Percentiles rank a stretch among this genome's conserved stretches.
phyloP scores from a whole-genome alignment of 2,888 invertebrate species.

The Amblyjoppa fuscipennis region DNA sequence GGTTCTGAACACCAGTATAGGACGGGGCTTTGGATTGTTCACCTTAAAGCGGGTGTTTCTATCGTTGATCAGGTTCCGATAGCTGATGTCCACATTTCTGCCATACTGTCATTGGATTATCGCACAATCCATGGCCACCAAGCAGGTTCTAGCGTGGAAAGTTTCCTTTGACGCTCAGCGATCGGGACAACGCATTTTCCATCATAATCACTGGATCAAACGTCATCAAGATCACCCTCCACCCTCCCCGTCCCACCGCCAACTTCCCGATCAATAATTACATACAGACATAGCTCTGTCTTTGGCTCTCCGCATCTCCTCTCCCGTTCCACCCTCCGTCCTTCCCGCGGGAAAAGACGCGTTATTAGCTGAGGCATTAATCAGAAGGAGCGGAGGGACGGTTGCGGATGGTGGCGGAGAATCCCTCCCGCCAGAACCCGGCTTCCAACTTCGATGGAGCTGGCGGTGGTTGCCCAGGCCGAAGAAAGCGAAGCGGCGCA shows the following conservation, averaged over 20 bases:
- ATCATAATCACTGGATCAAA: conserved; percentile 1
- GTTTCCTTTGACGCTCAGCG: background rate
- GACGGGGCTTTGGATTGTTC: too few species aligned
- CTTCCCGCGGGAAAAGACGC: conserved; percentile 80
- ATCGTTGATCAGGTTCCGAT: too few species aligned
- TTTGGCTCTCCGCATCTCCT: conserved; percentile 35
- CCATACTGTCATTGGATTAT: conserved; percentile 1
- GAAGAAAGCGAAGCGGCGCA: conserved; percentile 1
- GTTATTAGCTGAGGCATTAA: conserved; percentile 85
- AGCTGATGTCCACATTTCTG: too few species aligned
- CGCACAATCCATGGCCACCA: too few species aligned
- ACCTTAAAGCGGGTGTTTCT: too few species aligned
- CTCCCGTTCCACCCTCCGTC: conserved; percentile 67
- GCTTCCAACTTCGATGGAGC: conserved; percentile 31
- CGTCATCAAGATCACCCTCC: background rate
- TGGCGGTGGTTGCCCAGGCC: conserved; percentile 10
- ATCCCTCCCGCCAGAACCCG: conserved; percentile 29
- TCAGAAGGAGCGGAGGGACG: conserved; percentile 72
- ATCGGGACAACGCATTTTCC: background rate
- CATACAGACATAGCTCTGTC: background rate
- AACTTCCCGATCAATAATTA: conserved; percentile 21
- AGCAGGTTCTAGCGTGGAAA: too few species aligned
- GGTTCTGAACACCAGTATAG: too few species aligned
- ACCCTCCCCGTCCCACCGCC: background rate
- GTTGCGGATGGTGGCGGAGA: conserved; percentile 66